Conservation (phyloP, 1,140 invertebrate genomes). For the Brachystomella parvula region DNA sequence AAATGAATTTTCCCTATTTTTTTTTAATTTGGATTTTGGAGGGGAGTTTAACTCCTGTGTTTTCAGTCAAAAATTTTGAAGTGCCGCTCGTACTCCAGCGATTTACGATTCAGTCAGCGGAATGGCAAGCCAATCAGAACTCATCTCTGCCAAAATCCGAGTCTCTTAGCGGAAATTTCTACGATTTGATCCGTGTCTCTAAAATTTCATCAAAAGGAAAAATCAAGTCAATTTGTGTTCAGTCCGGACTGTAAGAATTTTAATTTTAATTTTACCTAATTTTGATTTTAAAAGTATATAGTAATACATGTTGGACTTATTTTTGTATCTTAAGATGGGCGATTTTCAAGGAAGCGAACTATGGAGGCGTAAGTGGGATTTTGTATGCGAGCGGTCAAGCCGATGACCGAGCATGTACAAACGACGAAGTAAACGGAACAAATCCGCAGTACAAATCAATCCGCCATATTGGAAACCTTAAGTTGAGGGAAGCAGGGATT, state of each 20-base stretch:
- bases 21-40: too few relatives aligned
- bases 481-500: background rate
- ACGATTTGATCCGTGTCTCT: background rate
- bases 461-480: slow-evolving; percentile 2
- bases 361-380: background rate
- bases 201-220: background rate
- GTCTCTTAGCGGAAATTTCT: background rate
- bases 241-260: background rate
- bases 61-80: too few relatives aligned
- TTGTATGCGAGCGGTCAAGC: background rate
- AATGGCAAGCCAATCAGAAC: background rate
- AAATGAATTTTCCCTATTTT: too few relatives aligned
- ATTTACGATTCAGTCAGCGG: background rate
- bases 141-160: background rate
- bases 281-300: background rate
- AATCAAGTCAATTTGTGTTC: background rate
- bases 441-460: slow-evolving; percentile 7
- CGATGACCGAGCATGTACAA: background rate
- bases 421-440: background rate
- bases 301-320: background rate
- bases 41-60: too few relatives aligned
- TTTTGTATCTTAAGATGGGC: background rate
- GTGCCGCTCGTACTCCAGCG: too few relatives aligned
- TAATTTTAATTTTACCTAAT: background rate
- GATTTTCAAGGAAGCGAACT: background rate